Percentiles rank a stretch among this genome's conserved stretches.
These are phyloP conservation scores for Fregata magnificens DNA, from an alignment of 2,113 vertebrate genomes.

Conservation along the genomic window DNA sequence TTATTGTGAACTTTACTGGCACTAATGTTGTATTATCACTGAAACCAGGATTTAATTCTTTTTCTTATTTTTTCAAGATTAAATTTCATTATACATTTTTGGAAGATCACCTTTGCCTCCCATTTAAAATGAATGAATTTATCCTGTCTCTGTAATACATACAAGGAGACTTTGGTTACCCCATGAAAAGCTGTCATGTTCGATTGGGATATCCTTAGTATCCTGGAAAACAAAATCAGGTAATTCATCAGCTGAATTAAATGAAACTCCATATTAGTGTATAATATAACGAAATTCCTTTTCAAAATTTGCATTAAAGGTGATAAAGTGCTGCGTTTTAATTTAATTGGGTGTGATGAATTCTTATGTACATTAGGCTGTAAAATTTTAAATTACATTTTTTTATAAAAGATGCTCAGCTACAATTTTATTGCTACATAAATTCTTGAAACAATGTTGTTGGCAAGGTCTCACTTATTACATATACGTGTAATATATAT, in stretches of 20 bases:
- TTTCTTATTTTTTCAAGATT: not conserved
- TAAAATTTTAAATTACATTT: not conserved
- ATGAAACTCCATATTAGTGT: conserved; percentile 1
- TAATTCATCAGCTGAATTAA: conserved; percentile 26
- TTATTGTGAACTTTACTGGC: not conserved
- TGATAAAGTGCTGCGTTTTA: not conserved
- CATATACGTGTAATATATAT: not conserved
- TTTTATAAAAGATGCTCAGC: not conserved
- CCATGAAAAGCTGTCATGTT: not conserved
- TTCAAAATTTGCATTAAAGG: not conserved
- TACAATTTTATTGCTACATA: not conserved
- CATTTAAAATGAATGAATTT: not conserved
- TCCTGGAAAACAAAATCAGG: not conserved
- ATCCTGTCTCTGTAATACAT: not conserved
- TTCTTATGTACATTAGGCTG: not conserved
- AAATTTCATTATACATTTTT: not conserved
- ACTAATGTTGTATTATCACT: not conserved
- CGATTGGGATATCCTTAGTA: not conserved
- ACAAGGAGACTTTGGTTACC: not conserved
- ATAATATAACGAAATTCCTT: not conserved
- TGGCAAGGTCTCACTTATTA: not conserved
- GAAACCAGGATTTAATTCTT: not conserved
- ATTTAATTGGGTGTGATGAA: conserved; percentile 24
- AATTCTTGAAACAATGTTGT: not conserved
- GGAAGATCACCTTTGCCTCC: not conserved